Evolutionary conservation across 2,113 vertebrate genomes (phyloP).

Genomic region (Cochlearius cochlearius): DNA sequence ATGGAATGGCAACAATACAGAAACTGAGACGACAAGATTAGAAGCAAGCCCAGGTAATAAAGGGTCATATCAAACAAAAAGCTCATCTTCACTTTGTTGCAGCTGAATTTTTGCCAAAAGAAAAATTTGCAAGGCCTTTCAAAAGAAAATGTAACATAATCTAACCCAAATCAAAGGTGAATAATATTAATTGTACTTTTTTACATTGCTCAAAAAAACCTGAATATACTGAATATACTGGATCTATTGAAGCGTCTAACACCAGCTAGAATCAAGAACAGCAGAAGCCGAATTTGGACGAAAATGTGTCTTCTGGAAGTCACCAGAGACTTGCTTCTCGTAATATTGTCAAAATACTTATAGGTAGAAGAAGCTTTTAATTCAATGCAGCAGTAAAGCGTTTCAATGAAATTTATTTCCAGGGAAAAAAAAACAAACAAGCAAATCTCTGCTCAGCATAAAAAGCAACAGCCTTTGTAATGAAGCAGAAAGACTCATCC

Average conservation of each 20-base stretch:
- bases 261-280: background rate
- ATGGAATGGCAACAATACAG: background rate
- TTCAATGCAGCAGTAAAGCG: background rate
- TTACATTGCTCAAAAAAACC: background rate
- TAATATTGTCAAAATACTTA: background rate
- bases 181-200: background rate
- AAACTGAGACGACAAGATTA: background rate
- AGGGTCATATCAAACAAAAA: background rate
- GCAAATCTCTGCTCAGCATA: background rate
- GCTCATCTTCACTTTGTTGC: background rate
- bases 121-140: background rate
- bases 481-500: background rate
- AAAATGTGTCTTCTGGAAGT: background rate
- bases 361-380: background rate
- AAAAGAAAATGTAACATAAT: background rate
- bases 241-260: background rate
- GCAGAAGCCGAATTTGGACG: background rate
- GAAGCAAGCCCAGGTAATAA: background rate
- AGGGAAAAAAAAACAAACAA: background rate
- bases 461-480: background rate
- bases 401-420: background rate
- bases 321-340: background rate
- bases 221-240: background rate
- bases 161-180: background rate
- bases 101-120: background rate